Percentiles rank a stretch among this genome's conserved stretches.
phyloP scores from a whole-genome alignment of 2,888 invertebrate genomes.

The Pandemis cinnamomeana region DNA sequence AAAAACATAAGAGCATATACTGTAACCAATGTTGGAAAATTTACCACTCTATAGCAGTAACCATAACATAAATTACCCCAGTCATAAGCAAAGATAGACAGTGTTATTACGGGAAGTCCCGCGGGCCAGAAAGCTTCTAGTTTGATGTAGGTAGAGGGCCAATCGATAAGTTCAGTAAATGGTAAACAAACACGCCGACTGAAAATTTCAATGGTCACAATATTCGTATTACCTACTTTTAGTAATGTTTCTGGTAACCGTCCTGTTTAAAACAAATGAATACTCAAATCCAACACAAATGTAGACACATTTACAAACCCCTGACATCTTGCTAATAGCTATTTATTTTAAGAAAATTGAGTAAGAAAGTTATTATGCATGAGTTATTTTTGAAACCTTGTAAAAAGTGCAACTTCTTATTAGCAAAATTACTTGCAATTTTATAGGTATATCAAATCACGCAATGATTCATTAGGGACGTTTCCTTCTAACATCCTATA shows the following conservation, averaged over 20 bases:
- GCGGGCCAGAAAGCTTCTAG: constrained; percentile 19
- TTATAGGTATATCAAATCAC: too few relatives aligned
- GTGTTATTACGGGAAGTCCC: constrained; percentile 23
- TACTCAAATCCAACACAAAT: too few relatives aligned
- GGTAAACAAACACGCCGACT: background rate
- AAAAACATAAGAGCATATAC: background rate
- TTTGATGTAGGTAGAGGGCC: constrained; percentile 30
- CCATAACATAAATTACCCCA: constrained; percentile 19
- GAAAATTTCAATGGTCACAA: background rate
- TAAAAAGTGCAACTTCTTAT: background rate
- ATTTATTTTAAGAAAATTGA: too few relatives aligned
- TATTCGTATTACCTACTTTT: background rate
- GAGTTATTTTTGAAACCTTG: too few relatives aligned
- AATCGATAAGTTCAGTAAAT: constrained; percentile 14
- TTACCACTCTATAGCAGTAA: background rate
- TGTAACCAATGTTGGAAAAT: background rate
- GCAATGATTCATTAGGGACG: too few relatives aligned
- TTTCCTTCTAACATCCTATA: too few relatives aligned
- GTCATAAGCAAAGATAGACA: constrained; percentile 29
- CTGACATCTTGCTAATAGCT: too few relatives aligned
- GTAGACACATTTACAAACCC: too few relatives aligned
- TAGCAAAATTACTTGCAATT: too few relatives aligned
- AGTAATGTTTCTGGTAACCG: background rate
- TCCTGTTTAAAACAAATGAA: background rate
- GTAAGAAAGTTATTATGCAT: too few relatives aligned